Evolutionary conservation across 2,888 invertebrate genomes (phyloP), one percentile per base, ranked within the genome.

Genomic region (Drosophila lacicola): DNA sequence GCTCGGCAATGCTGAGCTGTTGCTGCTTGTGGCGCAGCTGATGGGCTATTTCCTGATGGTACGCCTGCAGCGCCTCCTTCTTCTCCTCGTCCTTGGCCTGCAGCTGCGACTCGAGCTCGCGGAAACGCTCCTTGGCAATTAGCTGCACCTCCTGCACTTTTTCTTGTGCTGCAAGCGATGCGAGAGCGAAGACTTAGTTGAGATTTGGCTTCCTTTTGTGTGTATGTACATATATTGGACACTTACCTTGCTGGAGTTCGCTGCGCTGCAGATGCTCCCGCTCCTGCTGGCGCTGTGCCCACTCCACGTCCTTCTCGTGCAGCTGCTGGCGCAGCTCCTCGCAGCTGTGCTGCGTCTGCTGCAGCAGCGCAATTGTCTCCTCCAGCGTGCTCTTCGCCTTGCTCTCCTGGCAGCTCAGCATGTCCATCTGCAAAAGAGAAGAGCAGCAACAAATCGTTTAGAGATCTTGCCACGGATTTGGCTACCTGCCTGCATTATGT

Each of bases 111-210:
- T 92, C 90, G 2, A 92, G 66, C 19, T 82, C 77, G 25, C 78
- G 68, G 49, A 91, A 86, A 53, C 91, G 90, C 33, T 91, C 87
- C 69, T 90, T 89, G 41, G 91, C 90, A 57, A 83, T 75, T 63
- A 77, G 64, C 74, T 92, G 89, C 45, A 90, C 77, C 61, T 92
- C 91, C 63, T 69, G 92, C 90, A 94, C 90, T 92, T 93, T 94
- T 91, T 94, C 93, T 90, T 94, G 94, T 90, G 94, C 95, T 95
- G 89, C 0, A 92, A 8, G 4, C 3, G 1, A 2, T 3, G 2
- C 0, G 21, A 17, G 0, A 3, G 0, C 4, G 0, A 9, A 2
- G 3, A 33, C 17, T 51, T 14, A n/a, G 10, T 36, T 14, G 6
- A 5, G 1, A 0, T 5, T 19, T 8, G 11, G 3, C 4, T 29